Conservation (phyloP, 2,888 invertebrate species). For the Drosophila vallismaia region DNA sequence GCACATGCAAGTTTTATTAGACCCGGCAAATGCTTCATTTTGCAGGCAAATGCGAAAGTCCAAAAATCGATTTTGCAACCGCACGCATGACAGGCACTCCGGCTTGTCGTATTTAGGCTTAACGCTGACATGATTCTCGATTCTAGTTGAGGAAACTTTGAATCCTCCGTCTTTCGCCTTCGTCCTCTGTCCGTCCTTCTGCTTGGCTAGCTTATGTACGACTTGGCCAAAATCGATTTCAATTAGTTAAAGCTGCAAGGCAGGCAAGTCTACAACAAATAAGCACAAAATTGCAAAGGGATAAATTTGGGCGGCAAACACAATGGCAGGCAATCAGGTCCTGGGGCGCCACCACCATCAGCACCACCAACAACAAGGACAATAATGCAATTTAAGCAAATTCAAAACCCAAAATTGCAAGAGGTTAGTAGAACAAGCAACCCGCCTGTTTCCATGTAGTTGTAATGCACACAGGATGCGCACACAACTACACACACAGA, state of each 20-base stretch:
- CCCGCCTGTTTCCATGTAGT: constrained; percentile 55
- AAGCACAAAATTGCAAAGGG: constrained; percentile 55
- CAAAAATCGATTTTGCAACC: constrained; percentile 60
- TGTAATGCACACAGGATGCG: constrained; percentile 59
- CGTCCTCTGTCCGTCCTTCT: constrained; percentile 4
- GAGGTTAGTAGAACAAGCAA: constrained; percentile 65
- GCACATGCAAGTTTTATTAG: constrained; percentile 51
- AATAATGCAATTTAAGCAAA: constrained; percentile 73
- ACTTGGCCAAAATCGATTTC: constrained; percentile 66
- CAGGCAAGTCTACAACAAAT: constrained; percentile 56
- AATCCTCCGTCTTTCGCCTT: neutral
- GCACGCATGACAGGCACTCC: constrained; percentile 44
- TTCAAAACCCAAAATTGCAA: constrained; percentile 68
- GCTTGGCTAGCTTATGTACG: constrained; percentile 18
- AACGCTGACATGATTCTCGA: constrained; percentile 55
- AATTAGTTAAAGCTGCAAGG: constrained; percentile 66
- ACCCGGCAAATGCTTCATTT: constrained; percentile 21
- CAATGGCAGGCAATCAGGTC: constrained; percentile 49
- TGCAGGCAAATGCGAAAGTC: constrained; percentile 24
- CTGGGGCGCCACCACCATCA: constrained; percentile 17
- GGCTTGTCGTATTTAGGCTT: constrained; percentile 50
- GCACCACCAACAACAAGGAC: constrained; percentile 48
- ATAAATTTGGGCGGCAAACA: constrained; percentile 44
- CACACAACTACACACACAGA: constrained; percentile 21
- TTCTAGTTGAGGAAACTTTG: constrained; percentile 25